Evolutionary conservation across 2,113 vertebrate species (phyloP), one percentile per base, ranked within the genome.

Genomic region (Pangasianodon hypophthalmus): DNA sequence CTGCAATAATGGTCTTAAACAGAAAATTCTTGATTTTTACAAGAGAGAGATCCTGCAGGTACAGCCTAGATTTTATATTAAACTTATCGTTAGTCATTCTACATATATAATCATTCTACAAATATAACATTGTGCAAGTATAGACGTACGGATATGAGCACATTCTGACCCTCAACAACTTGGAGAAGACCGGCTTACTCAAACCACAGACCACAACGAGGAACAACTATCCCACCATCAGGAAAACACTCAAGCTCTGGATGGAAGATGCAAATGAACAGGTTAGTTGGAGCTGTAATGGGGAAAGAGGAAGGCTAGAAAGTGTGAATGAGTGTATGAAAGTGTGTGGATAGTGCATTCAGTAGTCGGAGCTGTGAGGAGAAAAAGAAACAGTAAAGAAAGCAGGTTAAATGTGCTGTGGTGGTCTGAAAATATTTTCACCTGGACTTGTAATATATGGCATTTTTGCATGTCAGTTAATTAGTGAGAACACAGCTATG

Each of bases 251-350:
- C 16, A 98, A 98, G 84, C 95, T 99, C 75, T 99, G 98, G 98
- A 98, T 99, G 98, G 98, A 99, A 48, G 98, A 99, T 1, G 97
- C 99, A 13, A 99, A 99, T 0, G 98, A 99, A 41, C 98, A 99
- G 94, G 98, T 98, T 58, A 91, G 85, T 0, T 7, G 19, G 50
- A 46, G 7, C 19, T 3, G 24, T 14, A 88, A 88, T n/a, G 32
- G 16, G 46, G 32, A 46, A 75, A 29, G 75, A 50, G 7, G 71
- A 16, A 32, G 37, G 18, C 67, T 71, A 71, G 69, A 71, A 16
- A 24, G 0, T 44, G 67, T 69, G 19, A 32, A 41, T 19, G 32
- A 11, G 32, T 41, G 37, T 73, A 16, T 73, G 32, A 14, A 9
- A 3, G 75, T 79, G 73, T 48, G 41, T 46, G 41, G 7, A 11